phyloP scores from a whole-genome alignment of 2,888 invertebrate species.

The Lithophane socia region DNA sequence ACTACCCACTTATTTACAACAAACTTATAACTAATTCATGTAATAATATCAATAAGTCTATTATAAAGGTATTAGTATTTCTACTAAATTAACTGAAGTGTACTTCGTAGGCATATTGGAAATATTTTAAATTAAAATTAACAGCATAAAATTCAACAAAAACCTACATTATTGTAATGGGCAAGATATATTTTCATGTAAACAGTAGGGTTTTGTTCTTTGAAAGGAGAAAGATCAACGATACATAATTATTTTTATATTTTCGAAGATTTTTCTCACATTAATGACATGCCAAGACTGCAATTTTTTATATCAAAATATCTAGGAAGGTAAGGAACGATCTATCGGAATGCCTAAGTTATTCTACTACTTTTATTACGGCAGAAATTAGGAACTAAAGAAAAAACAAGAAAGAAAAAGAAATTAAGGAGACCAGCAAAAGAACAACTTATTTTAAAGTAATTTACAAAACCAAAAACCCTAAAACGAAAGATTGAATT shows the following conservation, averaged over 20 bases:
- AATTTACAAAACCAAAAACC: not conserved
- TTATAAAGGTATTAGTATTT: conserved; percentile 34
- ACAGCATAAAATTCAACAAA: not conserved
- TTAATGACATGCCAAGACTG: not conserved
- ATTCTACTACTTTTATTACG: not conserved
- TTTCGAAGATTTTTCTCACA: not conserved
- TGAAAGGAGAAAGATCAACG: no score
- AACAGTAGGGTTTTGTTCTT: not conserved
- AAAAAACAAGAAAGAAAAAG: not conserved
- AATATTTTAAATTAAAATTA: not conserved
- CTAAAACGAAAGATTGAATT: not conserved
- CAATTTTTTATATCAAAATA: not conserved
- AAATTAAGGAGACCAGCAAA: not conserved
- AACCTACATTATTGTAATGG: not conserved
- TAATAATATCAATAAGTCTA: conserved; percentile 60
- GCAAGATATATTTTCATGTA: not conserved
- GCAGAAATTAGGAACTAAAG: not conserved
- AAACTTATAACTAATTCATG: conserved; percentile 58
- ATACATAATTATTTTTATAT: not conserved
- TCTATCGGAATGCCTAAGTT: not conserved
- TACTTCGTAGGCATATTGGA: not conserved
- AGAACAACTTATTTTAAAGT: not conserved
- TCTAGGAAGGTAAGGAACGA: not conserved
- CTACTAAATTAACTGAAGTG: conserved; percentile 17
- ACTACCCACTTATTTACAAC: conserved; percentile 53